A percentile compares a stretch with the other conserved stretches of the same genome.
Evolutionary conservation across 2,797 vertebrate genomes (phyloP).

Genomic region (Cottoperca gobio): DNA sequence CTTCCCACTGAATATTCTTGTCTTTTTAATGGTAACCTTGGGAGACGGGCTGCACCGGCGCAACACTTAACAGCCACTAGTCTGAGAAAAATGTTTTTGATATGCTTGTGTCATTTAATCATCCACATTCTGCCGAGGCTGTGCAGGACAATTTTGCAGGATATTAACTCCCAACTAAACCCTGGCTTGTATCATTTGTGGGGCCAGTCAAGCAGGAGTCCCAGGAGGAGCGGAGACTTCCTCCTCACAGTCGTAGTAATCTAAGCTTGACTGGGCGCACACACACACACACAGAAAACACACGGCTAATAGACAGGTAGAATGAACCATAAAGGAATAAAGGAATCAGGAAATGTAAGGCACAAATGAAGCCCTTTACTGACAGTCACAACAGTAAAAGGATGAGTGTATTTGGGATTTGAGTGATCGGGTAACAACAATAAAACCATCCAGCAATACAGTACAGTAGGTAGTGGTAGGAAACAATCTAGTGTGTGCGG

Average conservation of each 20-base stretch:
- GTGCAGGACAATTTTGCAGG: conserved; percentile 90
- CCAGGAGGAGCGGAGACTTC: conserved; percentile 83
- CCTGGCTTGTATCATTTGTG: conserved; percentile 89
- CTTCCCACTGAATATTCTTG: conserved; percentile 82
- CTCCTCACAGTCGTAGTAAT: conserved; percentile 84
- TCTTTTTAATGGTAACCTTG: conserved; percentile 87
- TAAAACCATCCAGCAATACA: conserved; percentile 29
- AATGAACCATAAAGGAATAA: conserved; percentile 80
- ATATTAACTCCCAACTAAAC: conserved; percentile 91
- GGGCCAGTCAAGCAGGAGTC: conserved; percentile 88
- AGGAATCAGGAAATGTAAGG: conserved; percentile 75
- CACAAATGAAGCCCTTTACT: conserved; percentile 65
- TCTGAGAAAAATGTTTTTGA: conserved; percentile 88
- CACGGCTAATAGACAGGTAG: conserved; percentile 74
- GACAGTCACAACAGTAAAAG: conserved; percentile 54
- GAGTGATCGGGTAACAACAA: conserved; percentile 52
- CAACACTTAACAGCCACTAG: conserved; percentile 87
- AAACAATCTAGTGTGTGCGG: conserved; percentile 1
- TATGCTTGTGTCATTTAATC: conserved; percentile 90
- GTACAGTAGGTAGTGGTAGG: conserved; percentile 9
- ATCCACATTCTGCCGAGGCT: conserved; percentile 85
- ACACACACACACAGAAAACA: conserved; percentile 54
- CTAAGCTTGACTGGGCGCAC: conserved; percentile 81
- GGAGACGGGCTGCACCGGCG: conserved; percentile 78
- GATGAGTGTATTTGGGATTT: conserved; percentile 54